These are phyloP conservation scores for Parus major DNA, from an alignment of 2,113 vertebrate species.

Conservation along the genomic window DNA sequence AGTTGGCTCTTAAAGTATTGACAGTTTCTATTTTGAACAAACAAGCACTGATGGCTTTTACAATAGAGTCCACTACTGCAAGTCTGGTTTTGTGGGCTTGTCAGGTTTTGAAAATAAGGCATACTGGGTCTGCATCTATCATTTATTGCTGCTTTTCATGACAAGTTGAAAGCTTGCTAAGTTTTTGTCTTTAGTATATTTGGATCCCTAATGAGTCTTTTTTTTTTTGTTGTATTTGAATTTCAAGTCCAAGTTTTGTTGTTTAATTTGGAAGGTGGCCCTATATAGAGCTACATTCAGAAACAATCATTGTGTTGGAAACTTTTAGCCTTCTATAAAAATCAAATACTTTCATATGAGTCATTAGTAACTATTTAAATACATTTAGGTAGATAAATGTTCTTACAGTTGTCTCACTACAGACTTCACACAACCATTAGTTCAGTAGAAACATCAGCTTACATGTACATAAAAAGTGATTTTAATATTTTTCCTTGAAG, in stretches of 20 bases:
- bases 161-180: background rate
- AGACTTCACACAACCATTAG: background rate
- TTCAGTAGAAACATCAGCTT: background rate
- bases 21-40: constrained; percentile 21
- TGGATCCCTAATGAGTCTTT: background rate
- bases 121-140: background rate
- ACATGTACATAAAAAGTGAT: background rate
- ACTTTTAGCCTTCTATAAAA: background rate
- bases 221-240: background rate
- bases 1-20: background rate
- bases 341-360: background rate
- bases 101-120: background rate
- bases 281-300: background rate
- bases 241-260: background rate
- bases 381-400: background rate
- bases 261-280: background rate
- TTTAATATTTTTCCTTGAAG: background rate
- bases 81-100: background rate
- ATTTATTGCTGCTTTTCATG: background rate
- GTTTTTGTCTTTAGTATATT: background rate
- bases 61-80: background rate
- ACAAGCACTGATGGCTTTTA: background rate
- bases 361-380: background rate
- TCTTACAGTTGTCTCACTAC: background rate
- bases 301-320: background rate